Evolutionary conservation across 2,113 vertebrate species (phyloP).

Genomic region (Megatriorchis doriae): DNA sequence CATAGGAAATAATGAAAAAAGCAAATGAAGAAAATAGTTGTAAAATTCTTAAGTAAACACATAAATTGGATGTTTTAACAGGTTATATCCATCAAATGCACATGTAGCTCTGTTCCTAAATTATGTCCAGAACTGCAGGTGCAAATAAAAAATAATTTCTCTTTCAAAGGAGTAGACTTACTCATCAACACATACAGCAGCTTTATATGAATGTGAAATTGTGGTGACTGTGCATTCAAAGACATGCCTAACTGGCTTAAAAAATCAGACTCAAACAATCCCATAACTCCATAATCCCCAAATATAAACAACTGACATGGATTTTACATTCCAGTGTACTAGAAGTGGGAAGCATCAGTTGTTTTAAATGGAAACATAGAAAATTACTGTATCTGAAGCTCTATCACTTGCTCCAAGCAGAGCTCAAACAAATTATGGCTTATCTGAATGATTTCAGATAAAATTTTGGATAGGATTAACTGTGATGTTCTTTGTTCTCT

Average conservation of each 20-base stretch:
- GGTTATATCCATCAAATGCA: neutral
- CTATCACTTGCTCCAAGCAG: constrained; percentile 44
- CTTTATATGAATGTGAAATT: neutral
- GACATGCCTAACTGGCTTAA: neutral
- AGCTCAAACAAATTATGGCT: constrained; percentile 49
- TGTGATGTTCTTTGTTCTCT: constrained; percentile 58
- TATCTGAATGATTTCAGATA: constrained; percentile 68
- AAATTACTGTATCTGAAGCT: constrained; percentile 47
- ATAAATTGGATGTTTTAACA: neutral
- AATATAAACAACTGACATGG: constrained; percentile 50
- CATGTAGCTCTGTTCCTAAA: neutral
- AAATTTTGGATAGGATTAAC: constrained; percentile 55
- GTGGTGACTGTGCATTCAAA: neutral
- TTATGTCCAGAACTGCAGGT: neutral
- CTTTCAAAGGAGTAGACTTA: neutral
- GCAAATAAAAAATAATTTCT: neutral
- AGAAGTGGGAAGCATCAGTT: constrained; percentile 39
- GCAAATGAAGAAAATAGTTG: neutral
- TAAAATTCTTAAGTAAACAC: neutral
- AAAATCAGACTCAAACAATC: constrained; percentile 25
- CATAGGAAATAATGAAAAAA: neutral
- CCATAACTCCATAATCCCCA: constrained; percentile 14
- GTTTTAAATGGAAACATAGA: constrained; percentile 36
- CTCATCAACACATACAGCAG: neutral
- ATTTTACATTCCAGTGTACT: neutral